Percentiles rank a stretch among this genome's conserved stretches.
Conservation (phyloP, 2,888 invertebrate genomes). For the Junonia oenone region DNA sequence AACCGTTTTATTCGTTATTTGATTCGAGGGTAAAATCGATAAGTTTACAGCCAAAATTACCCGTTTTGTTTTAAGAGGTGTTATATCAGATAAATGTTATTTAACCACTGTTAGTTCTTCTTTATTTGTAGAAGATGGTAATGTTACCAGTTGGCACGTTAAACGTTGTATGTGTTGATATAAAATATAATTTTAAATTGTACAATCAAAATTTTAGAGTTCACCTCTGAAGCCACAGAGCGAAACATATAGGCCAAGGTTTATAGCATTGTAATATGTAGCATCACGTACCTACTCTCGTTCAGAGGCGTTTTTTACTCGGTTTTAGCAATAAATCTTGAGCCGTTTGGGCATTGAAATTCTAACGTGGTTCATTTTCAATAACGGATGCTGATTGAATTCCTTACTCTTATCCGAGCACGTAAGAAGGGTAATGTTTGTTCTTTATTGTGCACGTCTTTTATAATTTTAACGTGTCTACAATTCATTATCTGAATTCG, state of each 20-base stretch:
- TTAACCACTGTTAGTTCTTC: no score
- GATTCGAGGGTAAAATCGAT: not conserved
- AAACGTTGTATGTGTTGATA: not conserved
- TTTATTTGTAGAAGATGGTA: no score
- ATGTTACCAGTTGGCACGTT: no score
- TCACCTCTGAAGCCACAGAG: conserved; percentile 48
- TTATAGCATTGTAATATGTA: conserved; percentile 37
- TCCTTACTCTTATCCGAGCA: conserved; percentile 23
- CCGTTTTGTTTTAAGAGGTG: no score
- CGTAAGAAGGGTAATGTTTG: conserved; percentile 14
- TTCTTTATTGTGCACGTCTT: conserved; percentile 5
- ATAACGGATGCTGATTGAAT: conserved; percentile 37
- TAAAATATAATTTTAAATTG: conserved; percentile 35
- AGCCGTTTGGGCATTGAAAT: conserved; percentile 34
- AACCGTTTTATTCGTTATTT: conserved; percentile 11
- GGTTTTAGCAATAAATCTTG: conserved; percentile 35
- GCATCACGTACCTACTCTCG: conserved; percentile 41
- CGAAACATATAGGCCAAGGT: conserved; percentile 56
- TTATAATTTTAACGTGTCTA: conserved; percentile 5
- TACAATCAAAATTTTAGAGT: conserved; percentile 42
- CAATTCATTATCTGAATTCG: not conserved
- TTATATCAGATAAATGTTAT: no score
- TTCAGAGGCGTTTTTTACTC: conserved; percentile 33
- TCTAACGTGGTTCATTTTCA: conserved; percentile 35
- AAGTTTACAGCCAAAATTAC: not conserved